Conservation (phyloP, 2,113 vertebrate species). For the Loxodonta africana region DNA sequence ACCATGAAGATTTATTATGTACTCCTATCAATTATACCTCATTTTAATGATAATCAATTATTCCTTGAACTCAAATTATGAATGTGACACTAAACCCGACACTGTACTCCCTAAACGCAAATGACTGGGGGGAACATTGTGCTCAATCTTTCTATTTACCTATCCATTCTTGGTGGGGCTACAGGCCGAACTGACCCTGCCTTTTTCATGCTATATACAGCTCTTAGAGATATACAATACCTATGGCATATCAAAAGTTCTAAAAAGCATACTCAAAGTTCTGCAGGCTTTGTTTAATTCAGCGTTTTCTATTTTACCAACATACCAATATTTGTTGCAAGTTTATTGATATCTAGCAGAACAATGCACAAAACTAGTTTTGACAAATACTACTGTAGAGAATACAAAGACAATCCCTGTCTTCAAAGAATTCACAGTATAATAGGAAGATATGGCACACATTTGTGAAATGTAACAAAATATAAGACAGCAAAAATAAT, state of each 20-base stretch:
- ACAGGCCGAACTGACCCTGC: not conserved
- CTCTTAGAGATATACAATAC: not conserved
- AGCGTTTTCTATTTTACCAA: not conserved
- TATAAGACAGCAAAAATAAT: not conserved
- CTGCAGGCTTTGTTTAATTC: not conserved
- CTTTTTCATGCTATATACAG: not conserved
- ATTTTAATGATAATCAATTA: conserved; percentile 46
- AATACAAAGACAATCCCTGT: not conserved
- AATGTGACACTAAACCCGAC: conserved; percentile 13
- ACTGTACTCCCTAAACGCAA: not conserved
- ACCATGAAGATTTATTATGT: not conserved
- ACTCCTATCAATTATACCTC: not conserved
- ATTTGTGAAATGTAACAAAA: conserved; percentile 2
- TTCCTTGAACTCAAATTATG: not conserved
- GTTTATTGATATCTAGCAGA: not conserved
- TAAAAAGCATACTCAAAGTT: conserved; percentile 3
- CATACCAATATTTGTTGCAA: not conserved
- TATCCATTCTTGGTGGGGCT: not conserved
- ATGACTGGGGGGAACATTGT: not conserved
- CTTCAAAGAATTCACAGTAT: conserved; percentile 14
- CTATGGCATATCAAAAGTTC: not conserved
- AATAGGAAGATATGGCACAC: not conserved
- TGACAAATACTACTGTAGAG: not conserved
- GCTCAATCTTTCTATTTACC: not conserved
- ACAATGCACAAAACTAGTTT: not conserved